phyloP scores from a whole-genome alignment of 2,797 vertebrate species.

The Pangasius sanitwongsei region DNA sequence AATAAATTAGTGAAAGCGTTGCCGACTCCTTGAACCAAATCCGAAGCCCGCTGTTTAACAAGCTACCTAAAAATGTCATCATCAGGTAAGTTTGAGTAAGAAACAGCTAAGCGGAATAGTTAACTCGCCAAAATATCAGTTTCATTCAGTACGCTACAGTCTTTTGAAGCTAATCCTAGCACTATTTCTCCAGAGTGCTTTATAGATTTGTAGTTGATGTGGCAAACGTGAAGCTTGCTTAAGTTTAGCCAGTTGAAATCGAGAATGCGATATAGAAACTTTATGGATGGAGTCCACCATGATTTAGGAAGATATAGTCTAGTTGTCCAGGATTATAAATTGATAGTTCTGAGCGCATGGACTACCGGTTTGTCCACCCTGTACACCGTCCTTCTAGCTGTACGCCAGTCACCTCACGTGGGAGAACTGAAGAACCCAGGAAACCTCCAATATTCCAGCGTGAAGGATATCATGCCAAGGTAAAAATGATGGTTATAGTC shows the following conservation, averaged over 20 bases:
- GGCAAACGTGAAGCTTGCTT: too few relatives aligned
- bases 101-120: neutral
- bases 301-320: neutral
- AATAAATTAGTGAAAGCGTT: too few relatives aligned
- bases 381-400: neutral
- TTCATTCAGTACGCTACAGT: neutral
- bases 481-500: too few relatives aligned
- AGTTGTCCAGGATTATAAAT: neutral
- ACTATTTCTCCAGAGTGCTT: neutral
- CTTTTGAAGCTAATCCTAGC: neutral
- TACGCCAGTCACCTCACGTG: neutral
- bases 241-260: neutral
- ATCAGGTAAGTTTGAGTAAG: neutral
- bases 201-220: neutral
- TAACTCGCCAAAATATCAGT: too few relatives aligned
- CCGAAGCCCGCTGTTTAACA: neutral
- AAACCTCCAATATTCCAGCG: neutral
- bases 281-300: neutral
- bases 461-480: neutral
- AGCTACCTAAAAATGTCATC: neutral
- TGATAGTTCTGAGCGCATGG: neutral
- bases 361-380: neutral
- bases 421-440: neutral
- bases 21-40: neutral
- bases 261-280: neutral